Percentiles rank a stretch among this genome's conserved stretches.
Conservation (phyloP, 1,140 invertebrate genomes). For the Thaumatotibia leucotreta region DNA sequence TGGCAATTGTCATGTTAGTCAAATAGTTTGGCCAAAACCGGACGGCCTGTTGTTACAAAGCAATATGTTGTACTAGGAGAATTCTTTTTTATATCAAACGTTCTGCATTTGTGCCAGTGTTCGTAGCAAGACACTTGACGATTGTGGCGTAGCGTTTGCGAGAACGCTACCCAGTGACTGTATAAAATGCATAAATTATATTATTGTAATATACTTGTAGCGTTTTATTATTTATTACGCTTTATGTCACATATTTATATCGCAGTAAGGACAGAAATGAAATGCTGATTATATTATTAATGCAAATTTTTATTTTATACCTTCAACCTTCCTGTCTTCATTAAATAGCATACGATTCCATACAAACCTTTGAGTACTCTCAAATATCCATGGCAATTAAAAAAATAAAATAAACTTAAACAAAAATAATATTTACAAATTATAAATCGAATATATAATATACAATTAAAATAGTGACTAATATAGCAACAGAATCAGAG, state of each 20-base stretch:
- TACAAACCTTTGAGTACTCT: conserved; percentile 57
- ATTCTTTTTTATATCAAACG: conserved; percentile 23
- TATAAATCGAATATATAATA: conserved; percentile 68
- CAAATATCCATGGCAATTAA: conserved; percentile 69
- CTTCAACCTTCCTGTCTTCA: conserved; percentile 57
- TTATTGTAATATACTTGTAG: conserved; percentile 39
- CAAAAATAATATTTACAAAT: conserved; percentile 68
- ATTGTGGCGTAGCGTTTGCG: not conserved
- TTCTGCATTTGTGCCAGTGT: not conserved
- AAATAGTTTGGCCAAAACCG: not conserved
- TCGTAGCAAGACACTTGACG: not conserved
- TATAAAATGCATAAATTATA: conserved; percentile 53
- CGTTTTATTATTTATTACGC: conserved; percentile 38
- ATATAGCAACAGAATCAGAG: conserved; percentile 57
- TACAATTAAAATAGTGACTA: conserved; percentile 75
- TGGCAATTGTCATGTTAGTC: not conserved
- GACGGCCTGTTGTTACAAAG: not conserved
- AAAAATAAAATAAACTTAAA: conserved; percentile 70
- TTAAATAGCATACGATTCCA: conserved; percentile 69
- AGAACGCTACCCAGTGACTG: conserved; percentile 16
- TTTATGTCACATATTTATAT: conserved; percentile 22
- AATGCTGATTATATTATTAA: conserved; percentile 55
- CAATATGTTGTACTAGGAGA: not conserved
- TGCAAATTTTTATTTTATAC: conserved; percentile 74
- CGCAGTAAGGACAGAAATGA: conserved; percentile 37